Evolutionary conservation across 2,113 vertebrate genomes (phyloP), one percentile per base, ranked within the genome.

Genomic region (Lophius piscatorius): DNA sequence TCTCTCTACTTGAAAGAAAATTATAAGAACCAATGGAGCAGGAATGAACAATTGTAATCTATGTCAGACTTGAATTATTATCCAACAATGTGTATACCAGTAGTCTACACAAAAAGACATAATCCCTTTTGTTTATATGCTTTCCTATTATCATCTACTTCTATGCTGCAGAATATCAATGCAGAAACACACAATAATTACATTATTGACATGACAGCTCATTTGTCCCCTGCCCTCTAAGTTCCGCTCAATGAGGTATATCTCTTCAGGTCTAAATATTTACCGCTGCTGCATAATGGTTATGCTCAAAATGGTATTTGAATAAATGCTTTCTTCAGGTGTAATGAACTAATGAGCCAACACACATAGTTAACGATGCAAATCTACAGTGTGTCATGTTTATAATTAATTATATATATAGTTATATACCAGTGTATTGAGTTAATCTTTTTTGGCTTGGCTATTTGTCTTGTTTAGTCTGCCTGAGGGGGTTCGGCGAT

Each of bases 11-110:
- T 44, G 45, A 39, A 69, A 57, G 48, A 24, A 77, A 84, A 86
- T 78, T 78, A 72, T 63, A 54, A 56, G 55, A 70, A 57, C 77
- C 68, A 82, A 83, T 76, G 78, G 69, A 80, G 70, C 69, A 68
- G 71, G 61, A 74, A 59, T 71, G 72, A 84, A 36, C 52, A 79
- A 85, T 85, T 84, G 68, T 74, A 81, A 87, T 84, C 68, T 33
- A 16, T 54, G 57, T 63, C 63, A 67, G 59, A 83, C 84, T 80
- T 81, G 57, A 88, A 90, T 87, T 85, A 87, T 57, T 73, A 64
- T 78, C 66, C 75, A 85, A 87, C 83, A 83, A 90, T 83, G 75
- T 59, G 78, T 64, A 80, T 85, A 84, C 72, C 70, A 78, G 66
- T 10, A 8, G 11, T 31, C 29, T 71, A 78, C 63, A 81, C 73